Base-by-base conservation (phyloP, 92 coral and sea anemone genomes). In the Pocillopora meandrina region DNA sequence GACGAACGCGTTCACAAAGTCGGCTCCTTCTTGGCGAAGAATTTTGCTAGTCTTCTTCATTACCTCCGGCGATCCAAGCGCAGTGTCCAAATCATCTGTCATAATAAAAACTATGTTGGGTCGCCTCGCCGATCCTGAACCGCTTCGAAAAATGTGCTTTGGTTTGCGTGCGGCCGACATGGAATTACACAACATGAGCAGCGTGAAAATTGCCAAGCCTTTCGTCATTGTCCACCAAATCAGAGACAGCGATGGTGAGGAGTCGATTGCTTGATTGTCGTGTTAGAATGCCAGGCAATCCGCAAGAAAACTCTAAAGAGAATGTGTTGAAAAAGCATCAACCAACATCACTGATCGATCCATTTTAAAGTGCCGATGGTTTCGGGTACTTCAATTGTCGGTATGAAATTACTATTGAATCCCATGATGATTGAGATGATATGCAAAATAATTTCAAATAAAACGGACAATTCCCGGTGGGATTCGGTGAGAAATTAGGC, bases 1-100 rank as follows among this genome's bases (percentile, higher is more conserved):
- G 78, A 96, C 99, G 75, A 94, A 96, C 74, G 99, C 99, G 72
- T 96, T 96, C 75, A 94, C 97, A 78, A 96, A 96, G 36, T 94
- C 95, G 4, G 99, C 94, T 11, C 99, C 99, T 57, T 90, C 91
- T 31, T 75, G 75, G 2, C 83, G 90, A 42, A 96, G 63, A 73
- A 96, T 89, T 18, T 52, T 68, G 49, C 93, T 85, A 57, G 97
- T 96, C 65, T 94, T 92, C 42, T 80, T 96, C 98, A 96, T 94
- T n/a, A 93, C 98, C 42, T 91, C 62, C 90, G 95, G 93, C 18
- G 99, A 96, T 56, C 98, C 98, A 7, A 96, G 89, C 71, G 89
- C 98, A 11, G 85, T 85, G 81, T 96, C 99, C 69, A 95, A 90
- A 63, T 96, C 99, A 81, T 96, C 99, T 19, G 95, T 73, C 19